Evolutionary conservation across 2,888 invertebrate genomes (phyloP).

Genomic region (Agriopis leucophaearia): DNA sequence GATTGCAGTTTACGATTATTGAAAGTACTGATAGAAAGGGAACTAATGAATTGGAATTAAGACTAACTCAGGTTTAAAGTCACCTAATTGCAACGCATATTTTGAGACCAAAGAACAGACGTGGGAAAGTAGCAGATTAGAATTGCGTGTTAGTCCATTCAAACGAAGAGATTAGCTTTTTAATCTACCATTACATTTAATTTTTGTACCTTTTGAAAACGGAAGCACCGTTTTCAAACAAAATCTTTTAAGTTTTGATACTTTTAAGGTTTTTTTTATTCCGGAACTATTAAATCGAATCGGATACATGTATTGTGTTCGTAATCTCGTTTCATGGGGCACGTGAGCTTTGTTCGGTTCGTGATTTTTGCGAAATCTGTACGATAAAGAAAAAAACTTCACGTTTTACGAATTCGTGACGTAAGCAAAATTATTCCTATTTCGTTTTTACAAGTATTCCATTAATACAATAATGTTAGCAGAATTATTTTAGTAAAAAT

Average conservation of each 20-base stretch:
- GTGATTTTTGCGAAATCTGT: constrained; percentile 72
- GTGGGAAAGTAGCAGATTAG: constrained; percentile 48
- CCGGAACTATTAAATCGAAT: constrained; percentile 74
- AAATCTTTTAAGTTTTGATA: constrained; percentile 53
- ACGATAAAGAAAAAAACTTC: constrained; percentile 62
- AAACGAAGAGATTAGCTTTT: constrained; percentile 63
- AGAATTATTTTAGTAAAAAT: not conserved
- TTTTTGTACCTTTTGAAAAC: constrained; percentile 55
- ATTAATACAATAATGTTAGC: not conserved
- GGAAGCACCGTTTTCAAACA: constrained; percentile 69
- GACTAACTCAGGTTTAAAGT: constrained; percentile 51
- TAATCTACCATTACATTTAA: constrained; percentile 54
- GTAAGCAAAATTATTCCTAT: not conserved
- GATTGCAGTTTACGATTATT: constrained; percentile 81
- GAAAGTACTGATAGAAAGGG: constrained; percentile 68
- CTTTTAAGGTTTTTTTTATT: constrained; percentile 59
- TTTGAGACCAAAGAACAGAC: constrained; percentile 47
- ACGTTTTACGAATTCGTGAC: not conserved
- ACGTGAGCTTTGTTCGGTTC: constrained; percentile 78
- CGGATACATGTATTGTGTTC: constrained; percentile 63
- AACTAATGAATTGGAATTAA: constrained; percentile 70
- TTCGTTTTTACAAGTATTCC: not conserved
- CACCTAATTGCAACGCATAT: constrained; percentile 55
- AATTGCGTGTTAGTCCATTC: constrained; percentile 61
- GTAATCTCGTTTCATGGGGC: constrained; percentile 77